Conservation (phyloP, 2,888 invertebrate genomes). For the Geophilus truncorum region DNA sequence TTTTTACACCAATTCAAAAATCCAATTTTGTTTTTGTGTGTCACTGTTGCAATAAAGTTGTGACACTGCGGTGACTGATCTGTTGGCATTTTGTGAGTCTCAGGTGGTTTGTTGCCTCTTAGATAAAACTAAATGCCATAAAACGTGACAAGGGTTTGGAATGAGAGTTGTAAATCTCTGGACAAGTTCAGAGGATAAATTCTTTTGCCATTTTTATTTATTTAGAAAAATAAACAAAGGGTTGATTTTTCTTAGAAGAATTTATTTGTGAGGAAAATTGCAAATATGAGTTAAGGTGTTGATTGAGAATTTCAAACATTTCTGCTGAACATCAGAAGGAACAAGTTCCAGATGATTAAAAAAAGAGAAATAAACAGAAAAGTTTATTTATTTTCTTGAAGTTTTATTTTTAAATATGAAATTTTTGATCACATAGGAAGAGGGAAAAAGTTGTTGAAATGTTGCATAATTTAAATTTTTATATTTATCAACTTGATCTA, state of each 20-base stretch:
- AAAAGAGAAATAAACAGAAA: no score
- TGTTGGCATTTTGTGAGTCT: not conserved
- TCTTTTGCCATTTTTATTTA: no score
- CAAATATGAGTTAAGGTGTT: no score
- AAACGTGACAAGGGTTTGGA: not conserved
- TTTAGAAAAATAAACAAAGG: not conserved
- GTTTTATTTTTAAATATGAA: not conserved
- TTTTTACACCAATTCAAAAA: not conserved
- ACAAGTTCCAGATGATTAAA: not conserved
- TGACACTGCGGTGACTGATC: not conserved
- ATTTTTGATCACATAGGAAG: not conserved
- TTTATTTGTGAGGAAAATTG: no score
- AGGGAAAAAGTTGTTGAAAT: no score
- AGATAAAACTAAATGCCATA: conserved; percentile 3
- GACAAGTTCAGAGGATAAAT: no score
- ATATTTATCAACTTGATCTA: not conserved
- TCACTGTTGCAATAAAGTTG: not conserved
- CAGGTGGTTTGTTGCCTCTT: not conserved
- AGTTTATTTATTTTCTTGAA: not conserved
- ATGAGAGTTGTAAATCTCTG: not conserved
- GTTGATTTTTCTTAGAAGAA: not conserved
- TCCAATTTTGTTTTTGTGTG: not conserved
- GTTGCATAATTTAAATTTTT: not conserved
- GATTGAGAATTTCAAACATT: not conserved
- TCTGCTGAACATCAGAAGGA: not conserved